Evolutionary conservation across 2,888 invertebrate species (phyloP).

Genomic region (Bellardia bayeri): DNA sequence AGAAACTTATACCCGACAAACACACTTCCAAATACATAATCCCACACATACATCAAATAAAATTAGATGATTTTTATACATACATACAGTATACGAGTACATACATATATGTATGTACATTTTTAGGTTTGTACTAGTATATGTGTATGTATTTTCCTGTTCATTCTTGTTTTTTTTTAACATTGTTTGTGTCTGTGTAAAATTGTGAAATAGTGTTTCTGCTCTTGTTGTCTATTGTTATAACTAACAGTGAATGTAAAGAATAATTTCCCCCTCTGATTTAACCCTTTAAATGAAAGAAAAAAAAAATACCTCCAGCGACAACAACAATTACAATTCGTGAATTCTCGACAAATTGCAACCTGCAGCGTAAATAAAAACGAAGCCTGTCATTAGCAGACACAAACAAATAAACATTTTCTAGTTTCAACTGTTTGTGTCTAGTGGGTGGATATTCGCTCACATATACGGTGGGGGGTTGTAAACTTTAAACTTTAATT

Average conservation of each 20-base stretch:
- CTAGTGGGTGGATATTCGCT: background rate
- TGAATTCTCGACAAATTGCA: conserved; percentile 60
- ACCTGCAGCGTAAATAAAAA: conserved; percentile 65
- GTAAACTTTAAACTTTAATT: conserved; percentile 12
- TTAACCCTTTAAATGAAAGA: conserved; percentile 54
- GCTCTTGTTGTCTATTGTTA: conserved; percentile 14
- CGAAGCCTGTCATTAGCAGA: conserved; percentile 62
- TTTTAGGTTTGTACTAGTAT: too few species aligned
- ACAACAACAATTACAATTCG: conserved; percentile 21
- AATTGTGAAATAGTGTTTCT: background rate
- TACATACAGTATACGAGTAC: too few species aligned
- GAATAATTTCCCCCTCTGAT: background rate
- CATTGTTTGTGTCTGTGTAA: background rate
- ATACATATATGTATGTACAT: too few species aligned
- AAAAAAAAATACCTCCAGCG: background rate
- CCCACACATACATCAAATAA: background rate
- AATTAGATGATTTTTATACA: background rate
- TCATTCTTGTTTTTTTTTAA: background rate
- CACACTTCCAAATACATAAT: background rate
- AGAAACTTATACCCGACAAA: conserved; percentile 28
- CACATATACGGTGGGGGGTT: background rate
- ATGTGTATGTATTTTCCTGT: background rate
- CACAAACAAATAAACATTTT: conserved; percentile 42
- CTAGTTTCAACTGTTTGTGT: conserved; percentile 20
- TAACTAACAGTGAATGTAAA: background rate